Evolutionary conservation across 2,888 invertebrate genomes (phyloP), one percentile per base, ranked within the genome.

Genomic region (Ectemnius lituratus): DNA sequence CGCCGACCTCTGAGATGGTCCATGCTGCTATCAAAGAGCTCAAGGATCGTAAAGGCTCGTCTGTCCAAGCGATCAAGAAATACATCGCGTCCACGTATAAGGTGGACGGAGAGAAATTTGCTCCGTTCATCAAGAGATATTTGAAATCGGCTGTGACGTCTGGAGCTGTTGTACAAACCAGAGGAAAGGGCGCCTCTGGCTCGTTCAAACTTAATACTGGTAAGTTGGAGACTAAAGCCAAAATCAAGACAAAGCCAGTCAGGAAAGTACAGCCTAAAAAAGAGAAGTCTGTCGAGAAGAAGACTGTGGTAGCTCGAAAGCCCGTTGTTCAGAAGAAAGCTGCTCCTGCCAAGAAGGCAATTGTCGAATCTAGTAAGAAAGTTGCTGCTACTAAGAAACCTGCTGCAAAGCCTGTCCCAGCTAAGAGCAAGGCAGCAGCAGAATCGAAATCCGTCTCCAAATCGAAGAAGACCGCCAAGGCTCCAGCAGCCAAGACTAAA

Each of bases 41-140:
- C 62, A 92, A 93, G 83, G 93, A 93, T 84, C 92, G 93, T 23
- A 92, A 92, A 70, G 94, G 94, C 37, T 94, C 93, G 0, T 94
- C 94, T 0, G 84, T 89, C 76, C 92, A 88, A 86, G 93, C 93
- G 1, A 94, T 94, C 87, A 94, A 94, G 87, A 94, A 94, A 85
- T 94, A 93, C 87, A 92, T 95, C 67, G 89, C 92, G 13, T 90
- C 92, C 27, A 93, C 92, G 73, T 94, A 94, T 91, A 93, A 93
- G 75, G 91, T 93, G 2, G 94, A 94, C 84, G 91, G 92, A 0
- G 93, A 93, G 74, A 94, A 93, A 81, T 85, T 93, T 56, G 91
- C 92, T 0, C 92, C 92, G 2, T 93, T 92, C 89, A 94, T 95
- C 80, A 93, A 92, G 78, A 93, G 93, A 74, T 93, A 92, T 81